These are phyloP conservation scores for Xiphydria camelus DNA, from an alignment of 2,888 invertebrate species.

Conservation along the genomic window DNA sequence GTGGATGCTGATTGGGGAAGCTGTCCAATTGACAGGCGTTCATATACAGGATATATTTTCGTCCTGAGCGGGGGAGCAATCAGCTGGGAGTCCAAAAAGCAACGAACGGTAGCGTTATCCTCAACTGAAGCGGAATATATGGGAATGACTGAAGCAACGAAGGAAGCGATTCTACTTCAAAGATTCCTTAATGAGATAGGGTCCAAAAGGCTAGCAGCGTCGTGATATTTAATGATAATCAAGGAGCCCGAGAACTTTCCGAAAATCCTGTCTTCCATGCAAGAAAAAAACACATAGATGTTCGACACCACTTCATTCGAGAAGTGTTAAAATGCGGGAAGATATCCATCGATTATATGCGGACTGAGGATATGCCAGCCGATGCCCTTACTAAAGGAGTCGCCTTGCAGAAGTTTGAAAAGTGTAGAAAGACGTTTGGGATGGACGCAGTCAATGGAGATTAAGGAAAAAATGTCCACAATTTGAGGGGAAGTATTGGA, in stretches of 20 bases:
- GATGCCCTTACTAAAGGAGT: conserved; percentile 18
- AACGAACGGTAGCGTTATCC: conserved; percentile 24
- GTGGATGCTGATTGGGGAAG: conserved; percentile 40
- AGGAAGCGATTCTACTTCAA: conserved; percentile 15
- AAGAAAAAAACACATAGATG: conserved; percentile 18
- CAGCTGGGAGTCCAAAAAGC: conserved; percentile 26
- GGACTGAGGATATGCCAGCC: conserved; percentile 15
- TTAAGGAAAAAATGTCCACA: too few species aligned
- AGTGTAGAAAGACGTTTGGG: too few species aligned
- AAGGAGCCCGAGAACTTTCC: conserved; percentile 14
- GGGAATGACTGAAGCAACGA: conserved; percentile 17
- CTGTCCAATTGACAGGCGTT: conserved; percentile 24
- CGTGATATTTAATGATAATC: conserved; percentile 19
- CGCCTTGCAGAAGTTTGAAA: conserved; percentile 3
- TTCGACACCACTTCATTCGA: conserved; percentile 16
- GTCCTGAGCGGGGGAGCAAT: conserved; percentile 19
- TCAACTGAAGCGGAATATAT: too few species aligned
- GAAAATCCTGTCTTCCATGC: conserved; percentile 12
- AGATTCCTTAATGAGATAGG: conserved; percentile 19
- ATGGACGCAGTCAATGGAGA: too few species aligned
- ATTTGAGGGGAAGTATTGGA: too few species aligned
- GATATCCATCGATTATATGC: background rate
- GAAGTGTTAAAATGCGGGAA: conserved; percentile 5
- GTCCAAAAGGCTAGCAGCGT: conserved; percentile 8
- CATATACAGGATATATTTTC: conserved; percentile 28